These are phyloP conservation scores for Podarcis raffonei DNA, from an alignment of 2,113 vertebrate genomes.

Conservation along the genomic window DNA sequence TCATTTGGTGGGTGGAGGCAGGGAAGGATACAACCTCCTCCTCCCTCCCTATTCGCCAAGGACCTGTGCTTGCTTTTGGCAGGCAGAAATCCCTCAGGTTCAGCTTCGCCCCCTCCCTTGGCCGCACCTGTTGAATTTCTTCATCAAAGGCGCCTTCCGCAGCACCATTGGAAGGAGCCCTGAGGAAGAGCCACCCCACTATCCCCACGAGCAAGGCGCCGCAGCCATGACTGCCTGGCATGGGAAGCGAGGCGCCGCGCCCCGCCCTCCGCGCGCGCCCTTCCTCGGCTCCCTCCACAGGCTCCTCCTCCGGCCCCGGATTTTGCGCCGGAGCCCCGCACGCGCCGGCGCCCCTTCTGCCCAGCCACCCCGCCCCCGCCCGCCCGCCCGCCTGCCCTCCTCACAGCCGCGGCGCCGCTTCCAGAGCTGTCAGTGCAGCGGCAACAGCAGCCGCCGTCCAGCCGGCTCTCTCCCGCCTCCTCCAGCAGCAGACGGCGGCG, in stretches of 20 bases:
- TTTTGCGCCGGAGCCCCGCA: conserved; percentile 37
- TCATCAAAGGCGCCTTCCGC: too few relatives aligned
- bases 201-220: not conserved
- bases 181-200: not conserved
- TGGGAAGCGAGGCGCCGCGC: not conserved
- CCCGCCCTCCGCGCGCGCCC: not conserved
- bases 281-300: conserved; percentile 6
- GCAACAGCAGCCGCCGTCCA: not conserved
- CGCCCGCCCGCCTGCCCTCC: not conserved
- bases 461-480: conserved; percentile 5
- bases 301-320: conserved; percentile 50
- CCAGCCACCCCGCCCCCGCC: not conserved
- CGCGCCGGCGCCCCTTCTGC: conserved; percentile 13
- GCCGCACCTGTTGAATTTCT: conserved; percentile 19
- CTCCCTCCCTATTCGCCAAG: not conserved
- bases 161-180: not conserved
- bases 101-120: not conserved
- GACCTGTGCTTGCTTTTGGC: not conserved
- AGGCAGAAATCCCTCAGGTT: not conserved
- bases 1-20: not conserved
- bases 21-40: not conserved
- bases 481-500: conserved; percentile 1
- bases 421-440: not conserved
- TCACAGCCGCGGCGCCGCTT: not conserved
- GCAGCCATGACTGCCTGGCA: not conserved